Base-by-base conservation (phyloP, 53 echinoderm and acorn worm genomes). In the Paracentrotus lividus region DNA sequence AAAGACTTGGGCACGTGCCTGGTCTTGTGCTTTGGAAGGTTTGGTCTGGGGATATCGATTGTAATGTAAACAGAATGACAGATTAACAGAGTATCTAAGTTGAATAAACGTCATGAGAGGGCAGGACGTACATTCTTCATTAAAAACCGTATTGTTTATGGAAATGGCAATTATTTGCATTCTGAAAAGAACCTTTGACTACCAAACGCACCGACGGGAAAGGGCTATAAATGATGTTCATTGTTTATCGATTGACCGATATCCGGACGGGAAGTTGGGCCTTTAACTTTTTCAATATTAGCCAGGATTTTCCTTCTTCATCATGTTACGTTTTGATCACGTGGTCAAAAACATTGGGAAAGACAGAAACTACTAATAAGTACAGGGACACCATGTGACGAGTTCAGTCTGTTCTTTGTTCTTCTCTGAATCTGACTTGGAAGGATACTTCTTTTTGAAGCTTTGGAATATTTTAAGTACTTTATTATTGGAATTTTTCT, bases 301-400 rank as follows among this genome's bases (percentile, higher is more conserved):
- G 36, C 10, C 72, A 32, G 72, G 36, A 72, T 72, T 36, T 72
- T 72, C 72, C 72, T 36, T 72, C 72, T 36, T 72, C 7, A 57
- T 52, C 4, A 72, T 1, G 8, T 61, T n/a, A 61, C 61, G 61
- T 4, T n/a, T 36, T 72, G 72, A 21, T 72, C 72, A 72, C 72
- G 72, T 72, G 72, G 21, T 72, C 72, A 72, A 18, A n/a, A 72
- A 72, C 40, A 72, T 72, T 72, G 72, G n/a, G n/a, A n/a, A 36
- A 72, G 72, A 72, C 4, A 16, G 16, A 6, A 32, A 67, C 5
- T 69, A 69, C 38, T 66, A n/a, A 31, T 20, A 72, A 57, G 72
- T 72, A 38, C 4, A 15, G 7, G 40, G 18, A 18, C 5, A 9
- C 0, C 40, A 38, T 18, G 72, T 72, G 20, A 20, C 57, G 16